A percentile compares a stretch with the other conserved stretches of the same genome.
Evolutionary conservation across 2,888 invertebrate species (phyloP).

Genomic region (Phalera bucephala): DNA sequence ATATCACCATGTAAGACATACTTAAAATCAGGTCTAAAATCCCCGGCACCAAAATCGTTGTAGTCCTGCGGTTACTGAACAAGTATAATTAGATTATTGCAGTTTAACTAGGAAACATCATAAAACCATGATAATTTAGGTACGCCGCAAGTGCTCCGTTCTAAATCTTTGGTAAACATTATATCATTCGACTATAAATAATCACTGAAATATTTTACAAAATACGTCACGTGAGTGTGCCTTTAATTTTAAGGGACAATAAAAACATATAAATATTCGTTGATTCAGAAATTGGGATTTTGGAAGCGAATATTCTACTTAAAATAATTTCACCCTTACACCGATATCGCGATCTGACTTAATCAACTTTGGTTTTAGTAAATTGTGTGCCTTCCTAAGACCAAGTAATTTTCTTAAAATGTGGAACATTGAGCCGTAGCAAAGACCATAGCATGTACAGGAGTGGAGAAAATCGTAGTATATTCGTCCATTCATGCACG

Average conservation of each 20-base stretch:
- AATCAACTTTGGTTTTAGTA: conserved; percentile 28
- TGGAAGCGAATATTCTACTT: conserved; percentile 65
- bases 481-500: too few species aligned
- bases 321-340: conserved; percentile 30
- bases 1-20: too few species aligned
- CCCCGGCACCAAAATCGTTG: too few species aligned
- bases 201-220: conserved; percentile 20
- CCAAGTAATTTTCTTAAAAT: conserved; percentile 22
- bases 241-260: conserved; percentile 50
- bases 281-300: conserved; percentile 70
- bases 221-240: conserved; percentile 47
- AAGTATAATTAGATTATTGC: too few species aligned
- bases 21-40: too few species aligned
- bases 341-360: conserved; percentile 14
- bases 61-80: too few species aligned
- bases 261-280: conserved; percentile 80
- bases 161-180: conserved; percentile 28
- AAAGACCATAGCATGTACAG: too few species aligned
- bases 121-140: conserved; percentile 28
- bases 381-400: conserved; percentile 25
- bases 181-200: conserved; percentile 9
- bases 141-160: conserved; percentile 32
- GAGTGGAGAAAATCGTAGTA: too few species aligned
- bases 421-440: conserved; percentile 26
- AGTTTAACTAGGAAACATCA: conserved; percentile 8